A percentile compares a stretch with the other conserved stretches of the same genome.
These are phyloP conservation scores for Prunella himalayana DNA, from an alignment of 2,113 vertebrate species.

Conservation along the genomic window DNA sequence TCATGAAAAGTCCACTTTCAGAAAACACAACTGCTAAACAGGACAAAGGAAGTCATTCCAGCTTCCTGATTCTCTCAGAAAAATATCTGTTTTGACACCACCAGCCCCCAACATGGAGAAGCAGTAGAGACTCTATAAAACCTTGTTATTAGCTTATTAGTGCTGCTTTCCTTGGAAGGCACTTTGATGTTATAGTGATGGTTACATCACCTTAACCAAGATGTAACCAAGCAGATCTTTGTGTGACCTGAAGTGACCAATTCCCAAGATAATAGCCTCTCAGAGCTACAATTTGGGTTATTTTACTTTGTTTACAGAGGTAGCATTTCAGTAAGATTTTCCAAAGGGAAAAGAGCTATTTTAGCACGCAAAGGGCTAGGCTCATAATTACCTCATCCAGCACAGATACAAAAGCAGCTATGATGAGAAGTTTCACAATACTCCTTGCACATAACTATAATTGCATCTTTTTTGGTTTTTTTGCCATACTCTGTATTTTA, in stretches of 20 bases:
- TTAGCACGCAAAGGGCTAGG: conserved; percentile 14
- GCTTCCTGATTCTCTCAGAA: neutral
- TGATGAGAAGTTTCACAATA: conserved; percentile 39
- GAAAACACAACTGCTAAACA: neutral
- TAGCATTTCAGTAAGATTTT: conserved; percentile 59
- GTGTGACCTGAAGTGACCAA: conserved; percentile 36
- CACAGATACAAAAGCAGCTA: conserved; percentile 54
- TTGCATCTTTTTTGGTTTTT: neutral
- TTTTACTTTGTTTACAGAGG: conserved; percentile 52
- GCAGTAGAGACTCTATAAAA: neutral
- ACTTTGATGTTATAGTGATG: neutral
- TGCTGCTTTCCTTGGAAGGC: conserved; percentile 17
- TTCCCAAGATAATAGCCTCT: conserved; percentile 32
- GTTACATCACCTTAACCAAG: conserved; percentile 1
- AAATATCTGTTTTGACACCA: neutral
- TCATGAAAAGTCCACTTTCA: neutral
- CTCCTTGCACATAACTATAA: neutral
- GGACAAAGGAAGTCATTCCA: neutral
- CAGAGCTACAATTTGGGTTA: conserved; percentile 32
- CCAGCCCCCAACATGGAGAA: neutral
- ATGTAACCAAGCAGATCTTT: neutral
- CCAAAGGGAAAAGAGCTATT: conserved; percentile 53
- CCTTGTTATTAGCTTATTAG: neutral
- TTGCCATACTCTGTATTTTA: neutral
- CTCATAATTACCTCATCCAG: conserved; percentile 42